These are phyloP conservation scores for Phenganax subtilis DNA, from an alignment of 92 coral and sea anemone species.

Conservation along the genomic window DNA sequence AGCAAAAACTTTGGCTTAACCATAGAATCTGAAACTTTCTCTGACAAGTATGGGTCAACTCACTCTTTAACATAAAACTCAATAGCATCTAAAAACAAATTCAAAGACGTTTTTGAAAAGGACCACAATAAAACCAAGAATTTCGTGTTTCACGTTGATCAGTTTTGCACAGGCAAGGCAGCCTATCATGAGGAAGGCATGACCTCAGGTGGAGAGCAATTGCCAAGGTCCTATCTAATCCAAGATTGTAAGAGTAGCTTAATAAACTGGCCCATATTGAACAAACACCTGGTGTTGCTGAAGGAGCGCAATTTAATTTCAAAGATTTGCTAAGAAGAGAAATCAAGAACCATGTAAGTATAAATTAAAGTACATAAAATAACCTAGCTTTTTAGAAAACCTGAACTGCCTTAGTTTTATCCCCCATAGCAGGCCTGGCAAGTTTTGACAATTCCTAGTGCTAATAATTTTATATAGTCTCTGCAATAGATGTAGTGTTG, in stretches of 20 bases:
- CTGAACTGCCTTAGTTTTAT: neutral
- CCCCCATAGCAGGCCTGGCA: neutral
- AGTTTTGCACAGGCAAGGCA: slow-evolving; percentile 34
- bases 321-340: neutral
- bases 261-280: slow-evolving; percentile 25
- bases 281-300: slow-evolving; percentile 27
- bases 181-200: neutral
- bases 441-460: no score
- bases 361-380: no score
- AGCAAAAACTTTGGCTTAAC: neutral
- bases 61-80: slow-evolving; percentile 3
- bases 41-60: slow-evolving; percentile 13
- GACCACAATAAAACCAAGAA: slow-evolving; percentile 14
- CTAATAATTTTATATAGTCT: no score
- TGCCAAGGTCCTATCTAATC: slow-evolving; percentile 28
- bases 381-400: neutral
- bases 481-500: no score
- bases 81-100: slow-evolving; percentile 12
- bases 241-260: slow-evolving; percentile 24
- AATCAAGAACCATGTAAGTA: slow-evolving; percentile 4
- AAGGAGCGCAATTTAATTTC: slow-evolving; percentile 12
- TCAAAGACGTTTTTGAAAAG: slow-evolving; percentile 17
- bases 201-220: slow-evolving; percentile 16
- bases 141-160: slow-evolving; percentile 21
- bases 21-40: slow-evolving; percentile 12